Evolutionary conservation across 2,113 vertebrate species (phyloP).

Genomic region (Reinhardtius hippoglossoides): DNA sequence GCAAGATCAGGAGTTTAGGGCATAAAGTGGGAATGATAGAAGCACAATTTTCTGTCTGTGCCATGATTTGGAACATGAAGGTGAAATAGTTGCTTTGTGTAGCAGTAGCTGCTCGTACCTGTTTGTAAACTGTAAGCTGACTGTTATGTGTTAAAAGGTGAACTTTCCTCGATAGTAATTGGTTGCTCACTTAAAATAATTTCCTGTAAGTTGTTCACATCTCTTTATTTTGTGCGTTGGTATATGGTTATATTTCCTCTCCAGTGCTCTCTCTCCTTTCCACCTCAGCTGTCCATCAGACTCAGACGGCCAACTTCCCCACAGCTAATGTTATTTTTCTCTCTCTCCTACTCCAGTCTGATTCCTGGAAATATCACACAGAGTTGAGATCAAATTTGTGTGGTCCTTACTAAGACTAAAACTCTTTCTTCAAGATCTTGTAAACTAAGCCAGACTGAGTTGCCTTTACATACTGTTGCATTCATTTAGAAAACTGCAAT

Average conservation of each 20-base stretch:
- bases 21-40: no score
- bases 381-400: not conserved
- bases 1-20: no score
- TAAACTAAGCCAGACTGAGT: not conserved
- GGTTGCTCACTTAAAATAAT: not conserved
- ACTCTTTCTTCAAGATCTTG: not conserved
- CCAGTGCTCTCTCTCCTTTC: not conserved
- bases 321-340: not conserved
- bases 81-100: no score
- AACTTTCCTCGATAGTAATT: no score
- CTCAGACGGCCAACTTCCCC: not conserved
- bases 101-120: no score
- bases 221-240: not conserved
- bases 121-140: no score
- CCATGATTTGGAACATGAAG: no score
- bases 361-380: not conserved
- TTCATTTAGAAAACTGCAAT: not conserved
- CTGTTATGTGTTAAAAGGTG: no score
- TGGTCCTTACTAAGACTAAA: not conserved
- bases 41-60: no score
- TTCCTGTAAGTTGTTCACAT: not conserved
- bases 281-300: not conserved
- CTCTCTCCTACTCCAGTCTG: not conserved
- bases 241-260: not conserved
- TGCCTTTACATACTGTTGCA: not conserved